These are phyloP conservation scores for Sarcophaga carnaria DNA, from an alignment of 2,888 invertebrate species.

Conservation along the genomic window DNA sequence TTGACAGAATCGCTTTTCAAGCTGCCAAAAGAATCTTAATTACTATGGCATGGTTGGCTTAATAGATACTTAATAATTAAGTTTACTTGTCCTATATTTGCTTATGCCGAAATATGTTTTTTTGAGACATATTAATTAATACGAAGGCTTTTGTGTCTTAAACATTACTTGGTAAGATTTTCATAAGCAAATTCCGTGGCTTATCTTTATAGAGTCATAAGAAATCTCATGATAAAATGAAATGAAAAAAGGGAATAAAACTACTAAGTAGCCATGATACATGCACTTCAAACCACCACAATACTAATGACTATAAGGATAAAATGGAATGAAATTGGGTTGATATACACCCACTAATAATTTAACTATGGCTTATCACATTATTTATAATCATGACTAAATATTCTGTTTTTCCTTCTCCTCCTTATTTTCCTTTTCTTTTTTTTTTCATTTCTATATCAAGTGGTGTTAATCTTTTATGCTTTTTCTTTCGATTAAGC, in stretches of 20 bases:
- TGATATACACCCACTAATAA: not conserved
- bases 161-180: slow-evolving; percentile 9
- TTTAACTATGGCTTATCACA: slow-evolving; percentile 44
- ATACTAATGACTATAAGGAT: no score
- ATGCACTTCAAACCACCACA: not conserved
- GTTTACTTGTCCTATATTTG: no score
- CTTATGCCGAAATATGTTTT: not conserved
- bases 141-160: slow-evolving; percentile 11
- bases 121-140: slow-evolving; percentile 12
- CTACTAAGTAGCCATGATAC: slow-evolving; percentile 24
- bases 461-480: slow-evolving; percentile 51
- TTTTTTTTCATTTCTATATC: slow-evolving; percentile 2
- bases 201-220: slow-evolving; percentile 23
- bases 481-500: slow-evolving; percentile 38
- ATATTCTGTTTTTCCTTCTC: not conserved
- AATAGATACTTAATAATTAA: no score
- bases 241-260: not conserved
- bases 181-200: slow-evolving; percentile 20
- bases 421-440: not conserved
- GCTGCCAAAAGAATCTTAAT: no score
- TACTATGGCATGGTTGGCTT: no score
- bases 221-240: not conserved
- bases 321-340: no score
- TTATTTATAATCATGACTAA: slow-evolving; percentile 51
- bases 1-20: no score